Evolutionary conservation across 2,797 vertebrate species (phyloP).

Genomic region (Phataginus tetradactyla): DNA sequence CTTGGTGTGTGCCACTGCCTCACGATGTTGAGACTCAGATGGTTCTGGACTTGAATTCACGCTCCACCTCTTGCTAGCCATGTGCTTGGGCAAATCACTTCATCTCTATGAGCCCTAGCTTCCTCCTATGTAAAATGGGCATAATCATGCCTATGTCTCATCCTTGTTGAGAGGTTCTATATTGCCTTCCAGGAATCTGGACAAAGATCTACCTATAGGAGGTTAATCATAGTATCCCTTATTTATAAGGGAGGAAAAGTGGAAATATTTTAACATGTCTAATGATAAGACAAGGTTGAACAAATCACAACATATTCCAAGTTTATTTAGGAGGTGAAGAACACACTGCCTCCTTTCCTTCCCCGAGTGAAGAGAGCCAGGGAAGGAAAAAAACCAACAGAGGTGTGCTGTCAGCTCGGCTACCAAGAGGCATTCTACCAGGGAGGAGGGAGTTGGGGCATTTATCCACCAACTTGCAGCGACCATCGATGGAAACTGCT

Average conservation of each 20-base stretch:
- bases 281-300: not conserved
- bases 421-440: no score
- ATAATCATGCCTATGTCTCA: rapidly evolving
- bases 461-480: not conserved
- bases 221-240: not conserved
- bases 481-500: not conserved
- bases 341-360: not conserved
- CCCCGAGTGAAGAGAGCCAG: not conserved
- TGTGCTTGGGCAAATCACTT: not conserved
- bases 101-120: not conserved
- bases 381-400: not conserved
- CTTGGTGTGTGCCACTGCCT: rapidly evolving
- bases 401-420: not conserved
- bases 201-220: not conserved
- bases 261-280: not conserved
- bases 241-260: not conserved
- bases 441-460: not conserved
- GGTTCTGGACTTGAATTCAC: not conserved
- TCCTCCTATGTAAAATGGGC: not conserved
- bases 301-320: not conserved
- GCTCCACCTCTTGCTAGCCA: not conserved
- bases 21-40: rapidly evolving
- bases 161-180: not conserved
- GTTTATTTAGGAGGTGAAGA: not conserved
- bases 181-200: not conserved